Evolutionary conservation across 2,113 vertebrate species (phyloP).

Genomic region (Tympanuchus pallidicinctus): DNA sequence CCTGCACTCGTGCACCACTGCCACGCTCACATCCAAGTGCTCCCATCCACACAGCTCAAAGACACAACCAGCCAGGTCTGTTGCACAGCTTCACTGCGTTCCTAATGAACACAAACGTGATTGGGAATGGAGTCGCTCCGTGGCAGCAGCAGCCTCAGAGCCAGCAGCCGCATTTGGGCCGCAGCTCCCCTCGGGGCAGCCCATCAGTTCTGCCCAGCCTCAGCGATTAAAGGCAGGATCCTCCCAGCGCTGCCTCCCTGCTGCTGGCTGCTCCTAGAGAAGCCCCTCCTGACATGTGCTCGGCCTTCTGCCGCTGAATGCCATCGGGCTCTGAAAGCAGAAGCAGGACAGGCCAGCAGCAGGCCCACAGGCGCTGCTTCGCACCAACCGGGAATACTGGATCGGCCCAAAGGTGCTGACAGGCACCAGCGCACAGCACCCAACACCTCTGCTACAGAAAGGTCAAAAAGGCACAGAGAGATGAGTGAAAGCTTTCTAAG

Average conservation of each 20-base stretch:
- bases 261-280: background rate
- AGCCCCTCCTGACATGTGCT: background rate
- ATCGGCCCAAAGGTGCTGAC: background rate
- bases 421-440: background rate
- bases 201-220: background rate
- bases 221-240: background rate
- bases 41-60: no score
- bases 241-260: background rate
- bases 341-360: background rate
- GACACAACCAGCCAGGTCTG: no score
- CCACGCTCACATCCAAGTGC: no score
- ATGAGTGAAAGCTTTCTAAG: background rate
- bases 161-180: no score
- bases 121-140: fast-evolving
- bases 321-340: background rate
- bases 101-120: fast-evolving
- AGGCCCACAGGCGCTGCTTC: background rate
- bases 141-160: background rate
- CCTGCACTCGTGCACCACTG: no score
- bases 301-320: background rate
- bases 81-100: background rate
- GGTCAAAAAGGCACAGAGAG: background rate
- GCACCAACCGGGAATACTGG: fast-evolving
- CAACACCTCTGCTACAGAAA: background rate
- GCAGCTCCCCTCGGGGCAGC: background rate